Evolutionary conservation across 1,140 invertebrate genomes (phyloP), one percentile per base, ranked within the genome.

Genomic region (Trichoplusia ni): DNA sequence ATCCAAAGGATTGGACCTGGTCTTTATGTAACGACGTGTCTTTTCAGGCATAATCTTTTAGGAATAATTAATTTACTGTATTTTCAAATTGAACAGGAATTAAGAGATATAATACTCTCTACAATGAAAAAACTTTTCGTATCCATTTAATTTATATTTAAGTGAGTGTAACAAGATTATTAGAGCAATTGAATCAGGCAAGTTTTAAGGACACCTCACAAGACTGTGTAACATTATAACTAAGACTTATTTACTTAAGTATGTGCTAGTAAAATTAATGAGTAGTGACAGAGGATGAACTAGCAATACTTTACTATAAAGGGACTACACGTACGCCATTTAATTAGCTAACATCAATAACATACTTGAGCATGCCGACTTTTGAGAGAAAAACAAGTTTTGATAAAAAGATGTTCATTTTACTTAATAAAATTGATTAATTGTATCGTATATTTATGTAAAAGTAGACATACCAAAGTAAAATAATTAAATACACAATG

Each of bases 341-440:
- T 31, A 19, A 44, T 60, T 60, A 60, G 29, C 42, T 60, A 60
- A 60, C 56, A 60, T 37, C 42, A 60, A 60, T 35, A 9, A 44
- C 29, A 44, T 25, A 47, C 56, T 18, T 14, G 16, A 47, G 29
- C 35, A 60, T 60, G 56, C 47, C 56, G 35, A 42, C 56, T 27
- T 1, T 23, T 7, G 6, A 46, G 6, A 11, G 5, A 13, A 54
- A 37, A 35, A 51, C 42, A 40, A 21, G 3, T 40, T 27, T 27
- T 27, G 25, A 27, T 7, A 7, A 7, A 7, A 4, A 27, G 25
- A 27, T 27, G n/a, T n/a, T n/a, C n/a, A n/a, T n/a, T n/a, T n/a
- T n/a, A n/a, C n/a, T n/a, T n/a, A n/a, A n/a, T n/a, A n/a, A n/a
- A 27, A 27, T 27, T 27, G 25, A 7, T 7, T 4, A 27, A 3